phyloP scores from a whole-genome alignment of 1,140 invertebrate genomes.

The Cyclargus thomasi region DNA sequence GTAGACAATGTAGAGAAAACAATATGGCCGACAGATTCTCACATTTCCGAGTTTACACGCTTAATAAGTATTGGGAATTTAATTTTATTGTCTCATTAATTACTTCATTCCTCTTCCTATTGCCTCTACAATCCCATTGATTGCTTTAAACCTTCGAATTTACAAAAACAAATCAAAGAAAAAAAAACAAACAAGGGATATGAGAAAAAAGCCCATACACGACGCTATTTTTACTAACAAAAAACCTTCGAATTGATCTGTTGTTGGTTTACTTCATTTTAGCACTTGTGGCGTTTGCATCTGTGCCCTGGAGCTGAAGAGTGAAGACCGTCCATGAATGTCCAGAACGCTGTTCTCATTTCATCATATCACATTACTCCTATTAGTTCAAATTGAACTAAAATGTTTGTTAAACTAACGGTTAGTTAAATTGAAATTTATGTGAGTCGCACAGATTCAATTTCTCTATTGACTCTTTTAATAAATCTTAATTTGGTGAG shows the following conservation, averaged over 20 bases:
- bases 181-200: no score
- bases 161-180: no score
- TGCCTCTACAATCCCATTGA: not conserved
- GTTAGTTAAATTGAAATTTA: slow-evolving; percentile 11
- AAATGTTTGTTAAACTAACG: not conserved
- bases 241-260: not conserved
- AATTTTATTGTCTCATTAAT: slow-evolving; percentile 13
- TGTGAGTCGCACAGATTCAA: slow-evolving; percentile 7
- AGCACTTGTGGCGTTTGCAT: not conserved
- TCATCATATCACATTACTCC: not conserved
- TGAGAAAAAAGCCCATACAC: no score
- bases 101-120: slow-evolving; percentile 4
- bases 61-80: slow-evolving; percentile 20
- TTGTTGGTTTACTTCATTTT: not conserved
- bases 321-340: no score
- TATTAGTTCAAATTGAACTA: slow-evolving; percentile 3
- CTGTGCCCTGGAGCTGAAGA: no score
- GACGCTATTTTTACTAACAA: no score
- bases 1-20: slow-evolving; percentile 25
- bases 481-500: not conserved
- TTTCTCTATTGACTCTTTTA: not conserved
- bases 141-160: not conserved
- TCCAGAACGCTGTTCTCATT: not conserved
- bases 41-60: slow-evolving; percentile 24
- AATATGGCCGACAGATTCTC: slow-evolving; percentile 18